Base-by-base conservation (phyloP, 2,888 invertebrate species). In the Eupithecia subfuscata region DNA sequence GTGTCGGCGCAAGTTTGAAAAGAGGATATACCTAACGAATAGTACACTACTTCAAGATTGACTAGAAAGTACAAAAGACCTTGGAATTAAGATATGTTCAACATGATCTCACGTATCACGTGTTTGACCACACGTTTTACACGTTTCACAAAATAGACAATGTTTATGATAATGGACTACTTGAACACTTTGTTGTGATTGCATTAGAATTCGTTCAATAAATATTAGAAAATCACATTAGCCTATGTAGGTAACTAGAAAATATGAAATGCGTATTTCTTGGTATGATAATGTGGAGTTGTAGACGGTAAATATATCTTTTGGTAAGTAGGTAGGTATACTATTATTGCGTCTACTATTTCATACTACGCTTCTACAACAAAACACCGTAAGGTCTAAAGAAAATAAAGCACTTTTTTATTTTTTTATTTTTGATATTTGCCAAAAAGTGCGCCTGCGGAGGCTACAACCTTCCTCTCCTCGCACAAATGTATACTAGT, bases 181-280 rank as follows among this genome's bases (percentile, higher is more conserved):
- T 77, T 79, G 64, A 68, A 48, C 37, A 77, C 60, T 63, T 74
- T 77, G 65, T 79, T 73, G 73, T 73, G 78, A 70, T 79, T 80
- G 70, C 63, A 81, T 81, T 80, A 77, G 75, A 82, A 81, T 82
- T 45, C 74, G 71, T 77, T 82, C 68, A 81, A 77, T 73, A 78
- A 76, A 79, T 82, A 81, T 75, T 78, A 75, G 77, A 72, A 68
- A 74, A 76, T 74, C 64, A 71, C 70, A 75, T 78, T 77, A 73
- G 77, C 72, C 74, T 69, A 77, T 81, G 81, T 80, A 83, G 43
- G 22, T 43, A 40, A 43, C 40, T n/a, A 43, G 14, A 43, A 40
- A 68, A 22, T 22, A 43, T n/a, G 22, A 68, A 68, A 22, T 22
- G 37, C 11, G n/a, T 67, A 22, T 60, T 25, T 56, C 22, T 56